Base-by-base conservation (phyloP, 53 echinoderm and acorn worm species). In the Luidia sarsii region DNA sequence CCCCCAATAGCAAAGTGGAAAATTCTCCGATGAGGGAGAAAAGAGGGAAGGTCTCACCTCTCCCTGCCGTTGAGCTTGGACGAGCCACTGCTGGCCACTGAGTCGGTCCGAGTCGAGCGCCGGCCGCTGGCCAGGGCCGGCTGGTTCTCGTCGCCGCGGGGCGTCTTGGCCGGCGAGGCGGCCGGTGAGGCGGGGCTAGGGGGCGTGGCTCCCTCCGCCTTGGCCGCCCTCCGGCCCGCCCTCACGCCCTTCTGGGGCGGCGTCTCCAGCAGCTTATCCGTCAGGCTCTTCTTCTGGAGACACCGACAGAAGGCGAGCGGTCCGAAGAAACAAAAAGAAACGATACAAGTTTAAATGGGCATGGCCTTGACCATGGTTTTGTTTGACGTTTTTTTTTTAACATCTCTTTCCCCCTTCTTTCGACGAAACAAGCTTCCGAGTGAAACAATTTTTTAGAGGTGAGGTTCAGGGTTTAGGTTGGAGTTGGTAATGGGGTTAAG, bases 231-330 rank as follows among this genome's bases (percentile, higher is more conserved):
- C 65, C 73, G 72, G 8, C 36, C 60, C 3, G 48, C 73, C 46
- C 64, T 48, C 39, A 43, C 18, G 33, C 77, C 77, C 50, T 87
- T 87, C 19, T 36, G 70, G n/a, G 70, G 71, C 1, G 87, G 81
- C 0, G 87, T 30, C 62, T 87, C 87, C 64, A 81, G 28, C 11
- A 64, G 71, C 68, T 71, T 81, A 23, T 81, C 87, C 0, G 81
- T 71, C 71, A 35, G 19, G 63, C 63, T 87, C 71, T 87, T 87
- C 59, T 80, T 80, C 87, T 87, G 45, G 48, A 3, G 14, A 6
- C 41, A 41, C 6, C 41, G 41, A 41, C 41, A 41, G 6, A 41
- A 56, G 16, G 8, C 5, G 27, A 27, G 22, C n/a, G n/a, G n/a
- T n/a, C n/a, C n/a, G n/a, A n/a, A n/a, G n/a, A n/a, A n/a, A n/a